Evolutionary conservation across 2,113 vertebrate species (phyloP).

Genomic region (Barbus barbus): DNA sequence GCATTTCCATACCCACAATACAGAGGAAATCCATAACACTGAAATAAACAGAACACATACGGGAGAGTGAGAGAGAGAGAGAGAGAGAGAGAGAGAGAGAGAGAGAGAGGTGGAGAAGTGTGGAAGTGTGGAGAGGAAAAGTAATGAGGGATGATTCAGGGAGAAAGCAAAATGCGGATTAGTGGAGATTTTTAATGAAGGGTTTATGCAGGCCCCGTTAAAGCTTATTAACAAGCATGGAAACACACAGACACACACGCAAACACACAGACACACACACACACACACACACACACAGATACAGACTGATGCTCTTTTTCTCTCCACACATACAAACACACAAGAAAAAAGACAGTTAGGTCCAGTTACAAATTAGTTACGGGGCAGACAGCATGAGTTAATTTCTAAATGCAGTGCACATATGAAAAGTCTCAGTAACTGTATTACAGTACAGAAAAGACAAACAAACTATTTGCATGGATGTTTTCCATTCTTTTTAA

Average conservation of each 20-base stretch:
- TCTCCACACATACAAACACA: neutral
- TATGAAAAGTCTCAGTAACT: constrained; percentile 75
- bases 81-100: neutral
- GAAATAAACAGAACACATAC: neutral
- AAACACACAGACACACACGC: neutral
- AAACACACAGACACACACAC: neutral
- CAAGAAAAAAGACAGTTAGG: constrained; percentile 4
- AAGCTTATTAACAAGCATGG: constrained; percentile 73
- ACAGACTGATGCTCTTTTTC: neutral
- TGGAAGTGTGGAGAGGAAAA: constrained; percentile 60
- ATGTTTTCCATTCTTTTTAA: neutral
- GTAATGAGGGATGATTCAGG: constrained; percentile 49
- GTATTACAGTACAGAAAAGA: constrained; percentile 73
- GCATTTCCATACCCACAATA: constrained; percentile 67
- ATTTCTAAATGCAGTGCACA: constrained; percentile 74
- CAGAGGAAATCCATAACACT: constrained; percentile 44
- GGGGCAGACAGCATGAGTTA: neutral
- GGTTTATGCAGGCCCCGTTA: constrained; percentile 72
- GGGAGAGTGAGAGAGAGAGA: neutral
- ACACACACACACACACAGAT: neutral
- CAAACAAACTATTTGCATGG: neutral
- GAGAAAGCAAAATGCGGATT: constrained; percentile 44
- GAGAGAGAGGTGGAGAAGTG: constrained; percentile 3
- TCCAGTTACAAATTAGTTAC: constrained; percentile 19
- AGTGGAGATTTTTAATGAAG: constrained; percentile 55